Conservation (phyloP, 2,888 invertebrate species). For the Slavum lentiscoides region DNA sequence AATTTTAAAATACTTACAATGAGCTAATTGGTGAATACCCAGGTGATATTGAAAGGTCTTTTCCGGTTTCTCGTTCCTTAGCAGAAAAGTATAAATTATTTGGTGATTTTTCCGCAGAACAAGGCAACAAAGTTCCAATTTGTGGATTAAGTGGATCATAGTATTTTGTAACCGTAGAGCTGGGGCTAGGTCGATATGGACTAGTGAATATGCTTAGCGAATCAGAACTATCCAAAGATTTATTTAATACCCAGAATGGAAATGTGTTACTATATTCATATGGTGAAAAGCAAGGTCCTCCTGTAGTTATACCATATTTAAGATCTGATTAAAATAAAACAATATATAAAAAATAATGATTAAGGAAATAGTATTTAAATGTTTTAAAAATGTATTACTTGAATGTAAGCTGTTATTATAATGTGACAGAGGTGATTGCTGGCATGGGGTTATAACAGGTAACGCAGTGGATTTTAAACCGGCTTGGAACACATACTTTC, state of each 20-base stretch:
- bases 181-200: constrained; percentile 72
- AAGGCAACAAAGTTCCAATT: constrained; percentile 77
- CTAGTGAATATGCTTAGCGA: constrained; percentile 85
- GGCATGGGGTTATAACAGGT: constrained; percentile 92
- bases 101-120: constrained; percentile 82
- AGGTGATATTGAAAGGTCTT: constrained; percentile 64
- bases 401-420: constrained; percentile 83
- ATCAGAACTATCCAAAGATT: constrained; percentile 75
- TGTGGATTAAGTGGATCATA: constrained; percentile 65
- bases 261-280: constrained; percentile 93
- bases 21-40: constrained; percentile 65
- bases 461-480: constrained; percentile 81
- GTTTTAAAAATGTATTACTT: constrained; percentile 58
- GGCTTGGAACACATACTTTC: constrained; percentile 76
- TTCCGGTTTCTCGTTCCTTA: constrained; percentile 69
- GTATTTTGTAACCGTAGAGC: constrained; percentile 67
- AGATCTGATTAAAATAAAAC: constrained; percentile 13
- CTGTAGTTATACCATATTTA: constrained; percentile 79
- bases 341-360: too few species aligned
- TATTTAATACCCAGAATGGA: constrained; percentile 76
- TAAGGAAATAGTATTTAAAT: too few species aligned
- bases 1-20: constrained; percentile 60
- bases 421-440: constrained; percentile 78
- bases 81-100: constrained; percentile 81
- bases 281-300: constrained; percentile 95